Conservation (phyloP, 2,888 invertebrate species). For the Stenoptilia bipunctidactyla region DNA sequence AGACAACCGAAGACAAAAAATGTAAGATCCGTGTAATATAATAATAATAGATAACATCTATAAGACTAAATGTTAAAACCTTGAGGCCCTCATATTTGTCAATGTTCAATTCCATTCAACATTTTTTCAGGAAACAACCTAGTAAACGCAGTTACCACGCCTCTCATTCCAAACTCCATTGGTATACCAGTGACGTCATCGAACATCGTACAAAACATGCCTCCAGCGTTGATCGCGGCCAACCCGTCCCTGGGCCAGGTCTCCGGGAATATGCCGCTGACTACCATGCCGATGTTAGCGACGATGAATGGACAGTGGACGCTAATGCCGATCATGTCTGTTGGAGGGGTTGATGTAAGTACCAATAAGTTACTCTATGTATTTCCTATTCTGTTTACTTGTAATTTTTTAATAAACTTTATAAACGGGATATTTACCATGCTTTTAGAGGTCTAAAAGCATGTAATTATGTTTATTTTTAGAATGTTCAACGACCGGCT, state of each 20-base stretch:
- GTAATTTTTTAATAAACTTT: no score
- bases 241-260: conserved; percentile 21
- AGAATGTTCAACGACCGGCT: no score
- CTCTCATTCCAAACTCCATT: conserved; percentile 21
- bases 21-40: no score
- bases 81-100: no score
- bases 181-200: conserved; percentile 4
- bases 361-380: no score
- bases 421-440: no score
- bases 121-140: conserved; percentile 25
- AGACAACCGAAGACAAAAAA: no score
- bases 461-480: conserved; percentile 1
- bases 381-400: no score
- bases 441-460: no score
- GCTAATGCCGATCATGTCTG: conserved; percentile 57
- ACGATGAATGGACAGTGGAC: conserved; percentile 63
- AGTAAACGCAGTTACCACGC: conserved; percentile 34
- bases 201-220: not conserved
- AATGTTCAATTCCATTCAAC: no score
- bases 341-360: conserved; percentile 50
- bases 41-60: no score
- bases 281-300: conserved; percentile 50
- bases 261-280: conserved; percentile 33
- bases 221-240: not conserved
- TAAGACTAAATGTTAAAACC: no score